Evolutionary conservation across 2,113 vertebrate species (phyloP).

Genomic region (Rhombomys opimus): DNA sequence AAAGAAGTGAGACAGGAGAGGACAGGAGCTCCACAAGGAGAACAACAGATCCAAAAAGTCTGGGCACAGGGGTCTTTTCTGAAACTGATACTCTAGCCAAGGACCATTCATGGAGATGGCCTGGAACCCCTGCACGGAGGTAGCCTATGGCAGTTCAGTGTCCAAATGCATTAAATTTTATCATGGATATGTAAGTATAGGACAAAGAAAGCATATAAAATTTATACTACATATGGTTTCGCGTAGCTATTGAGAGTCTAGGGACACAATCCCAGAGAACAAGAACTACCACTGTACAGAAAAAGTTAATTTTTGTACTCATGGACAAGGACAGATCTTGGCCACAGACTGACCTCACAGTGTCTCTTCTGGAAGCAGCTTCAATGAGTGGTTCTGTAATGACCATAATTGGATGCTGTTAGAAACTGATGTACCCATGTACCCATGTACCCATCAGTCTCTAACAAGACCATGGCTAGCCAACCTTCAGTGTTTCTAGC

Average conservation of each 20-base stretch:
- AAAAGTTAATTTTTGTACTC: background rate
- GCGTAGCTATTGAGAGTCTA: background rate
- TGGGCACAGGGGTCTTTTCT: too few species aligned
- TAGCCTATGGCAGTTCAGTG: too few species aligned
- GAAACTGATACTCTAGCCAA: too few species aligned
- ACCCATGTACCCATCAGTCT: background rate
- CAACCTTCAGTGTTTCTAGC: background rate
- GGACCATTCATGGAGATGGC: too few species aligned
- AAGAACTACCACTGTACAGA: background rate
- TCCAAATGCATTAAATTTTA: background rate
- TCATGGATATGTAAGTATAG: background rate
- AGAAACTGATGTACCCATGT: too few species aligned
- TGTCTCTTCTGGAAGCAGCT: background rate
- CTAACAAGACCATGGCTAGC: background rate
- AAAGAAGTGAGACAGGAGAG: too few species aligned
- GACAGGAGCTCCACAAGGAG: too few species aligned
- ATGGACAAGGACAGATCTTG: background rate
- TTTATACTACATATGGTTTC: background rate
- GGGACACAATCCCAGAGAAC: background rate
- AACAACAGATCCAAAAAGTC: too few species aligned
- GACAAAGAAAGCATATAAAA: background rate
- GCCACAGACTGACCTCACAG: background rate
- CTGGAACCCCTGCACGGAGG: too few species aligned
- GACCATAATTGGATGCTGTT: rapidly evolving
- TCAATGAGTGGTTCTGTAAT: background rate